Percentiles rank a stretch among this genome's conserved stretches.
Conservation (phyloP, 2,888 invertebrate genomes). For the Platerodrilus igneus region DNA sequence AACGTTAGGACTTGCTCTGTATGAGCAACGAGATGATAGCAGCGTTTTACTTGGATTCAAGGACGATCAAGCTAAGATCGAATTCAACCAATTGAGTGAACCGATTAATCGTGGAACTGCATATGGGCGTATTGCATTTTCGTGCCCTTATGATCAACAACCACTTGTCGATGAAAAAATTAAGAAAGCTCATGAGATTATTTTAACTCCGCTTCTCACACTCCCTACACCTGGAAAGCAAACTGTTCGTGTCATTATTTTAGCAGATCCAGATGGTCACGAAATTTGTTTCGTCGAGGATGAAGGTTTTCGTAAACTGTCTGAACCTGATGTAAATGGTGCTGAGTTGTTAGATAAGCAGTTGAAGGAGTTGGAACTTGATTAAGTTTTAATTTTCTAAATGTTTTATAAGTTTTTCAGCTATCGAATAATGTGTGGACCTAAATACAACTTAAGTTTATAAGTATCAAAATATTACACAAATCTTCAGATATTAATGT, state of each 20-base stretch:
- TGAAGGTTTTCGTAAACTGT: slow-evolving; percentile 85
- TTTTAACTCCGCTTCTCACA: slow-evolving; percentile 86
- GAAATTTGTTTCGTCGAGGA: slow-evolving; percentile 99
- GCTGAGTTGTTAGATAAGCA: slow-evolving; percentile 74
- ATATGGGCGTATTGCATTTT: slow-evolving; percentile 93
- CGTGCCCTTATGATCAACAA: slow-evolving; percentile 75
- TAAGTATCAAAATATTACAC: too few species aligned
- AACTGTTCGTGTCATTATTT: slow-evolving; percentile 90
- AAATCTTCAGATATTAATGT: too few species aligned
- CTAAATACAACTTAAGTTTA: too few species aligned
- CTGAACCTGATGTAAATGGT: slow-evolving; percentile 78
- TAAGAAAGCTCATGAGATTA: slow-evolving; percentile 63
- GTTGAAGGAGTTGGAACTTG: too few species aligned
- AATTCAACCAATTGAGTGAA: slow-evolving; percentile 66
- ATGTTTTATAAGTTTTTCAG: too few species aligned
- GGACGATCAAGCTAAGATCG: slow-evolving; percentile 69
- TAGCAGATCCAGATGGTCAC: slow-evolving; percentile 95
- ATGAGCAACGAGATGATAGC: slow-evolving; percentile 58
- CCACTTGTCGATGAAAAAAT: slow-evolving; percentile 71
- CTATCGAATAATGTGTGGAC: too few species aligned
- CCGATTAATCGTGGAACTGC: slow-evolving; percentile 80
- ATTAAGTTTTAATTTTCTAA: too few species aligned
- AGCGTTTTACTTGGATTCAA: slow-evolving; percentile 66
- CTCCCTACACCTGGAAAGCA: slow-evolving; percentile 97
- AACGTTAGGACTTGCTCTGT: slow-evolving; percentile 68